Conservation (phyloP, 2,113 vertebrate species). For the Tupaia tana region DNA sequence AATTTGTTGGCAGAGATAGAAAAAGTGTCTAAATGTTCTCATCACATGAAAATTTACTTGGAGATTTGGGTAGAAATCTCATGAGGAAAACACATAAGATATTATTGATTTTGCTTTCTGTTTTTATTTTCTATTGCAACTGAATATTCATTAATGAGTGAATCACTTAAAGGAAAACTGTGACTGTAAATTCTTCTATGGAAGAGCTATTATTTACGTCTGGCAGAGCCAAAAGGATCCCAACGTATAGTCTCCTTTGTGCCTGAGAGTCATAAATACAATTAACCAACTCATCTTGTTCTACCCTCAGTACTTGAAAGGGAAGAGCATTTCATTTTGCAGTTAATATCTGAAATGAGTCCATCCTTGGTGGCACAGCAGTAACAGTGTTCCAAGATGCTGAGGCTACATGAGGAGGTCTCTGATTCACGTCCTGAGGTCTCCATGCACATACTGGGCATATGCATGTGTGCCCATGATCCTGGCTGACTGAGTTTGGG, state of each 20-base stretch:
- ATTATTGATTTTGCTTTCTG: conserved; percentile 20
- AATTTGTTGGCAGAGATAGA: conserved; percentile 8
- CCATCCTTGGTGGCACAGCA: no score
- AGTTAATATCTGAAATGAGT: background rate
- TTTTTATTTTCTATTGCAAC: background rate
- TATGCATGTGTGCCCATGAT: no score
- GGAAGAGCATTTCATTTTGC: conserved; percentile 14
- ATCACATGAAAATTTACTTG: background rate
- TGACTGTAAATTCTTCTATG: background rate
- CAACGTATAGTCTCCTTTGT: background rate
- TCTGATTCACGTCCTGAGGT: no score
- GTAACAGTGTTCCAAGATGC: no score
- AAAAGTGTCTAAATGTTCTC: conserved; percentile 19
- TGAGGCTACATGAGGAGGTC: no score
- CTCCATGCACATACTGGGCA: no score
- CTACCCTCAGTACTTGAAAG: conserved; percentile 6
- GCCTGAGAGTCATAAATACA: background rate
- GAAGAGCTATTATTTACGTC: background rate
- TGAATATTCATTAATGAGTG: conserved; percentile 15
- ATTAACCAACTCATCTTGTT: background rate
- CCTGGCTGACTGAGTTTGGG: no score
- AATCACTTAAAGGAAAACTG: conserved; percentile 27
- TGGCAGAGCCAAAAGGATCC: background rate
- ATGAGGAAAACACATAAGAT: background rate
- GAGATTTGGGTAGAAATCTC: background rate